Evolutionary conservation across 2,113 vertebrate genomes (phyloP).

Genomic region (Rostratula benghalensis): DNA sequence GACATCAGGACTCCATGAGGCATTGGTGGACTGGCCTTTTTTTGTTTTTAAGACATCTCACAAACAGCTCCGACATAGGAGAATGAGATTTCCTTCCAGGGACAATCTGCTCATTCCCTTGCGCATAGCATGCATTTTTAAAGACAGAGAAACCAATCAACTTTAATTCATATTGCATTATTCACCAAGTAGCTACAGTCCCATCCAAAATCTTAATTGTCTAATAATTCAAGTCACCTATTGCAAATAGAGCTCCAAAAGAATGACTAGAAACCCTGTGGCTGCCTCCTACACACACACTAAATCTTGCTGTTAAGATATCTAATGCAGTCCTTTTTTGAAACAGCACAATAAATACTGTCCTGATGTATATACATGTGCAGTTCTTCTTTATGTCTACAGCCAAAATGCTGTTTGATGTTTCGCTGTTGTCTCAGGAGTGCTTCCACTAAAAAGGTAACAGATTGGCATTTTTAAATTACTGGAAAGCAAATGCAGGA

Average conservation of each 20-base stretch:
- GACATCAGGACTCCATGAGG: not conserved
- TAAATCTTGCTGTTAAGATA: not conserved
- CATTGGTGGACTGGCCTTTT: not conserved
- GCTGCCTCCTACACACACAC: not conserved
- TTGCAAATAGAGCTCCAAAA: not conserved
- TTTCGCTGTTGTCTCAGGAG: not conserved
- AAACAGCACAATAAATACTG: slow-evolving; percentile 6
- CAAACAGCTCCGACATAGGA: not conserved
- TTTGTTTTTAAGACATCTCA: not conserved
- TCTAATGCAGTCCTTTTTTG: not conserved
- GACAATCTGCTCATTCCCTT: not conserved
- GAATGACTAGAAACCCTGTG: not conserved
- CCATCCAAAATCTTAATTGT: slow-evolving; percentile 39
- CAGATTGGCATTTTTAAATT: not conserved
- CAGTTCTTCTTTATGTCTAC: not conserved
- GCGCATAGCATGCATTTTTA: slow-evolving; percentile 29
- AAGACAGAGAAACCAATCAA: slow-evolving; percentile 16
- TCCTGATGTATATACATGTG: not conserved
- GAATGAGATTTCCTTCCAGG: slow-evolving; percentile 14
- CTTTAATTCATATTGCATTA: slow-evolving; percentile 32
- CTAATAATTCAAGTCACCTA: slow-evolving; percentile 41
- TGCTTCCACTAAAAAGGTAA: not conserved
- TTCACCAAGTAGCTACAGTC: slow-evolving; percentile 24
- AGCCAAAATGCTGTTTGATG: not conserved
- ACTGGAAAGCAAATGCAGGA: not conserved